Base-by-base conservation (phyloP, 2,888 invertebrate genomes). In the Mythimna lalbum region DNA sequence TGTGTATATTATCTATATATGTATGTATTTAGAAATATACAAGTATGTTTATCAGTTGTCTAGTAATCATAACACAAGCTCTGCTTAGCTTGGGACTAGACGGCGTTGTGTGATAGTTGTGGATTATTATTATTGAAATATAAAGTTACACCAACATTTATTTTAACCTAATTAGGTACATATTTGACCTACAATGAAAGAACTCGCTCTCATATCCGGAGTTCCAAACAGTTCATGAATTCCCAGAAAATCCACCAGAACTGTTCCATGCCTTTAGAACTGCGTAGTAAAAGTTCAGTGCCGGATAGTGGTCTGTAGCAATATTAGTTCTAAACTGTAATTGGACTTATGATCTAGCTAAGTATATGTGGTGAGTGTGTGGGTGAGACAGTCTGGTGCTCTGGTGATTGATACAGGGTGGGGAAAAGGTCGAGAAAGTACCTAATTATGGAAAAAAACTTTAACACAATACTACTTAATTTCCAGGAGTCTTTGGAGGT, bases 251-350 rank as follows among this genome's bases (percentile, higher is more conserved):
- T 12, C 0, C 33, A 52, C 10, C 21, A 33, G n/a, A 66, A 14
- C 12, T 6, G 43, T 49, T 64, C 27, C 9, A 21, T 53, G 47
- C 50, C 62, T 63, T 57, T 52, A 64, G 31, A 68, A 73, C 68
- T 59, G n/a, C 53, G 63, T 10, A 31, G 50, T 56, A 59, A 65
- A 60, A 57, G 77, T 62, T 62, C 33, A 56, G 47, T 31, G 21
- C 47, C 59, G 81, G 78, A 77, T 57, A 53, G 67, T 21, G 36
- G 53, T 33, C 67, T 27, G 57, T 39, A 56, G 62, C 27, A 65
- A 77, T 81, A 79, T 79, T 79, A 81, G 78, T 79, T 77, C 52
- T 33, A 55, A 81, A 73, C 57, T 79, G 63, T 77, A 77, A 79
- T 79, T 79, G 64, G 59, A 55, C 49, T 56, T 77, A 81, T 79